Percentiles rank a stretch among this genome's conserved stretches.
phyloP scores from a whole-genome alignment of 1,140 invertebrate species.

The Diorhabda sublineata region DNA sequence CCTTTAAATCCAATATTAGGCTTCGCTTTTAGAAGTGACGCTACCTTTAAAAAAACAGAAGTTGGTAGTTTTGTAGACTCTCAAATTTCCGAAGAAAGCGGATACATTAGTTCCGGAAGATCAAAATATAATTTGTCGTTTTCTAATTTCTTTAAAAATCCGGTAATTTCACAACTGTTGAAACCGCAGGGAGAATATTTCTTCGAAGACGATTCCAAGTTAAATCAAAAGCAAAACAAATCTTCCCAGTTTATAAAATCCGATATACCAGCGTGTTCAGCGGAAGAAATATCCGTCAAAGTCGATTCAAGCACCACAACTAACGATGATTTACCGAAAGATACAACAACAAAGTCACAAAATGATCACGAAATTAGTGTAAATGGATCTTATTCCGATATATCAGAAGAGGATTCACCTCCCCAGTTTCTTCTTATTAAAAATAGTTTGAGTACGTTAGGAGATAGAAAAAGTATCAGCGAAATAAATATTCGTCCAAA shows the following conservation, averaged over 20 bases:
- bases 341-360: too few relatives aligned
- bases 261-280: too few relatives aligned
- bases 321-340: too few relatives aligned
- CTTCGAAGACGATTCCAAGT: constrained; percentile 3
- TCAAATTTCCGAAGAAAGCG: constrained; percentile 27
- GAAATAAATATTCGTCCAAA: background rate
- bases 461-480: constrained; percentile 8
- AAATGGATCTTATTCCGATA: too few relatives aligned
- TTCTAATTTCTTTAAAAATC: constrained; percentile 29
- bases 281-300: too few relatives aligned
- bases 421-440: too few relatives aligned
- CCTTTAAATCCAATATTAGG: constrained; percentile 8
- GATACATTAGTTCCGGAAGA: constrained; percentile 29
- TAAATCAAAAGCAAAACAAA: too few relatives aligned
- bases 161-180: constrained; percentile 27
- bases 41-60: background rate
- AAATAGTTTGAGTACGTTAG: too few relatives aligned
- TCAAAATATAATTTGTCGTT: constrained; percentile 20
- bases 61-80: background rate
- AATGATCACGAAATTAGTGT: too few relatives aligned
- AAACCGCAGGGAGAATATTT: constrained; percentile 18
- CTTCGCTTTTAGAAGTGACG: constrained; percentile 6
- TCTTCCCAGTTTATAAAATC: too few relatives aligned
- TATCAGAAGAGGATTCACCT: too few relatives aligned
- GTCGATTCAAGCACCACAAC: too few relatives aligned